Conservation (phyloP, 2,113 vertebrate genomes). For the Carettochelys insculpta region DNA sequence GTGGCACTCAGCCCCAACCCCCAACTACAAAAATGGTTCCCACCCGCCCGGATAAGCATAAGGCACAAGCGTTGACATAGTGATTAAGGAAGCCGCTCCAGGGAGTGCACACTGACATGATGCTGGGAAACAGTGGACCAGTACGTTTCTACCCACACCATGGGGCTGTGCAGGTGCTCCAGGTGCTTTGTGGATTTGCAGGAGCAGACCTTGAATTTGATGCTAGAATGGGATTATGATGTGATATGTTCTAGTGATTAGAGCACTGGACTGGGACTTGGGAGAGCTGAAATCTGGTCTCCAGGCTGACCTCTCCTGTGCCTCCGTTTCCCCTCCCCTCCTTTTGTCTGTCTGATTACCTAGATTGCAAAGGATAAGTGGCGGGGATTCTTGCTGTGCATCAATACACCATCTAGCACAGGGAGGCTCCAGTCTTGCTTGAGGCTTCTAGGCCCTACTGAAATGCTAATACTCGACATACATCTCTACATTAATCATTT, state of each 20-base stretch:
- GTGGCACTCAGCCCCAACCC: too few species aligned
- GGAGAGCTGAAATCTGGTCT: neutral
- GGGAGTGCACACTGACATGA: neutral
- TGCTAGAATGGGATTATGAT: neutral
- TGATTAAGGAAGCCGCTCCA: neutral
- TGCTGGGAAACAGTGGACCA: neutral
- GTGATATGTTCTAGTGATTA: neutral
- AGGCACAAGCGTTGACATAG: too few species aligned
- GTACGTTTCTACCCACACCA: neutral
- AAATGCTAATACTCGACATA: neutral
- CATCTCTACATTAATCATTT: too few species aligned
- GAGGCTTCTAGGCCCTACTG: neutral
- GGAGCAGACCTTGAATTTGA: neutral
- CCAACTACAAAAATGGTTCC: too few species aligned
- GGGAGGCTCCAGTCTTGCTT: neutral
- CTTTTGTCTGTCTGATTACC: neutral
- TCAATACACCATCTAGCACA: neutral
- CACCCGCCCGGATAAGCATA: too few species aligned
- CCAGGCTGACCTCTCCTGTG: neutral
- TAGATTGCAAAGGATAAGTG: neutral
- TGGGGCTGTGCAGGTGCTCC: neutral
- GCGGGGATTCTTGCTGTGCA: neutral
- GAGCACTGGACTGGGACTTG: neutral
- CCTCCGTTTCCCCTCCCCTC: neutral
- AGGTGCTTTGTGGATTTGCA: neutral